A percentile compares a stretch with the other conserved stretches of the same genome.
These are phyloP conservation scores for Scaptomyza graminum DNA, from an alignment of 1,140 invertebrate species.

Conservation along the genomic window DNA sequence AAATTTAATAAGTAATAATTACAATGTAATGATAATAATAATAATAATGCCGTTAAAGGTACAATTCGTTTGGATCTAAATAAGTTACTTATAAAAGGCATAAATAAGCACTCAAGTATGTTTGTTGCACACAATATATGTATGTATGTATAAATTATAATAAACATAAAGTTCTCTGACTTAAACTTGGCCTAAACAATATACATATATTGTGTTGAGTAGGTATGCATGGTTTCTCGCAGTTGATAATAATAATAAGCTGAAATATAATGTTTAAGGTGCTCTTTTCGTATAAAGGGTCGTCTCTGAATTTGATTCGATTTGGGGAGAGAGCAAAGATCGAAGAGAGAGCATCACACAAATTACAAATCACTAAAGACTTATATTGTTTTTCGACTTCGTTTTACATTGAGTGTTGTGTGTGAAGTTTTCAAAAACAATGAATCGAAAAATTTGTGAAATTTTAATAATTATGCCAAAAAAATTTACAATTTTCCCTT, in stretches of 20 bases:
- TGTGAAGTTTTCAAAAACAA: not conserved
- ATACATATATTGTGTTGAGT: not conserved
- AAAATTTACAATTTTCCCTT: constrained; percentile 56
- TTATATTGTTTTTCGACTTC: constrained; percentile 1
- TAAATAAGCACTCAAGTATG: constrained; percentile 60
- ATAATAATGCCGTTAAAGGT: constrained; percentile 72
- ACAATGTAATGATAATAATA: constrained; percentile 43
- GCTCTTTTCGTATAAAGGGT: constrained; percentile 20
- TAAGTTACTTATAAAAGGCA: constrained; percentile 58
- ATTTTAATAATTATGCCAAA: constrained; percentile 55
- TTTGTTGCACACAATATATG: constrained; percentile 26
- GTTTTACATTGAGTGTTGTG: not conserved
- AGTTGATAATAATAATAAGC: not conserved
- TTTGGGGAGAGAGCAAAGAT: constrained; percentile 2
- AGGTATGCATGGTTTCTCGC: constrained; percentile 10
- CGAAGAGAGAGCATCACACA: constrained; percentile 28
- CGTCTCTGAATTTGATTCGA: constrained; percentile 36
- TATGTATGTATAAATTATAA: constrained; percentile 25
- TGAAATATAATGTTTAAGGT: constrained; percentile 9
- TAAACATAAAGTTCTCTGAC: constrained; percentile 32
- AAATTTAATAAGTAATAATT: constrained; percentile 54
- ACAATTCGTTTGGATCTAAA: constrained; percentile 69
- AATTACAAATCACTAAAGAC: constrained; percentile 22
- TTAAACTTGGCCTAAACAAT: not conserved
- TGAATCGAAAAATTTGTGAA: constrained; percentile 47